Percentiles rank a stretch among this genome's conserved stretches.
Conservation (phyloP, 2,113 vertebrate genomes). For the Mormoops blainvillei region DNA sequence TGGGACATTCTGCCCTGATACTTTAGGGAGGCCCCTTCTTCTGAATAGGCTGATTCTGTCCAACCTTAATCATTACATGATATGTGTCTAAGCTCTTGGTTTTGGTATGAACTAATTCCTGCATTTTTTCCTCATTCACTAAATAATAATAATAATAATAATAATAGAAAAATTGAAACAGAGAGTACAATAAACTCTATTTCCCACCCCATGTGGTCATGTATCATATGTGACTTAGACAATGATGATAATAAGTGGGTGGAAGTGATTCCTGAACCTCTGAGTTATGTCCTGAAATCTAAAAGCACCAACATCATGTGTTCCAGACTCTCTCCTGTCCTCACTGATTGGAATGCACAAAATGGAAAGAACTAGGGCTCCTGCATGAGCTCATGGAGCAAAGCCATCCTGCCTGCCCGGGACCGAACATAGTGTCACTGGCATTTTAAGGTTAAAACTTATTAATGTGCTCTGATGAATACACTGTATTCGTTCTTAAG, state of each 20-base stretch:
- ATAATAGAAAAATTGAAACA: neutral
- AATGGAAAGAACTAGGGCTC: neutral
- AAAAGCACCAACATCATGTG: neutral
- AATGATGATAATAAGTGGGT: neutral
- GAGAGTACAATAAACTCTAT: no score
- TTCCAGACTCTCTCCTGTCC: no score
- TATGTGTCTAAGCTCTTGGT: neutral
- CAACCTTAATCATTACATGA: accelerated
- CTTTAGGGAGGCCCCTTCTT: neutral
- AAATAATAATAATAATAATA: neutral
- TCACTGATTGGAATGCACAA: accelerated
- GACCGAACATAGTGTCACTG: neutral
- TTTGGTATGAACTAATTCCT: neutral
- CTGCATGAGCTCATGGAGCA: neutral
- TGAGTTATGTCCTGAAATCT: neutral
- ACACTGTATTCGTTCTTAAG: neutral
- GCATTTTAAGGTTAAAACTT: neutral
- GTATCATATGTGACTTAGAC: neutral
- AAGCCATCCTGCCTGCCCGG: accelerated
- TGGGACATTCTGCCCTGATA: neutral
- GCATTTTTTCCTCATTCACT: neutral
- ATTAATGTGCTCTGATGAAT: neutral
- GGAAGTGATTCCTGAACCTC: neutral
- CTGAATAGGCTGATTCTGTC: neutral
- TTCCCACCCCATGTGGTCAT: accelerated